Percentiles rank a stretch among this genome's conserved stretches.
These are phyloP conservation scores for Mystacornis crossleyi DNA, from an alignment of 2,113 vertebrate species.

Conservation along the genomic window DNA sequence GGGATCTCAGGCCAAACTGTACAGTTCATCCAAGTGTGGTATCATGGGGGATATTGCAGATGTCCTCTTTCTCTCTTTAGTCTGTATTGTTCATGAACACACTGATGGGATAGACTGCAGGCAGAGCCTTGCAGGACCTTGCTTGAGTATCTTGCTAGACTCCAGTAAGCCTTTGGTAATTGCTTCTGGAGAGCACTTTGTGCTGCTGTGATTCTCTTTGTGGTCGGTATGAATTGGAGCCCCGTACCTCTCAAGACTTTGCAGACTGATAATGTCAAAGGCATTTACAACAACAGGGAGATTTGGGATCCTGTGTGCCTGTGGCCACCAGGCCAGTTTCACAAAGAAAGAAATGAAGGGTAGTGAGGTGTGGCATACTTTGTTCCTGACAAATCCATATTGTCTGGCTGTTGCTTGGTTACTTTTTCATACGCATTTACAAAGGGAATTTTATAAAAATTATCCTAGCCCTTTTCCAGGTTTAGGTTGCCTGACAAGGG, in stretches of 20 bases:
- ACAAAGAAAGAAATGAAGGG: not conserved
- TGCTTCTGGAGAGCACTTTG: not conserved
- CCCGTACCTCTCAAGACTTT: not conserved
- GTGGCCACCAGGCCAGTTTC: not conserved
- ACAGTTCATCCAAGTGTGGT: not conserved
- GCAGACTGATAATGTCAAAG: not conserved
- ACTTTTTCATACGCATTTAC: not conserved
- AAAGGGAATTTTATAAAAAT: not conserved
- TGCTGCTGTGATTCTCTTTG: not conserved
- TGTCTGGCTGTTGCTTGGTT: not conserved
- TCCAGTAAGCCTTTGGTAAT: not conserved
- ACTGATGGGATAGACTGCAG: not conserved
- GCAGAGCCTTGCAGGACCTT: not conserved
- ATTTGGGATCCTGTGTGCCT: not conserved
- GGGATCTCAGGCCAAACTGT: not conserved
- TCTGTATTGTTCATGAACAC: not conserved
- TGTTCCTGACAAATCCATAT: not conserved
- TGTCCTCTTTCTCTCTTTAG: not conserved
- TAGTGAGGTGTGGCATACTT: not conserved
- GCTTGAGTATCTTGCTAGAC: not conserved
- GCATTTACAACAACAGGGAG: not conserved
- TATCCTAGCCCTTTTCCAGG: not conserved
- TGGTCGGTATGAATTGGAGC: not conserved
- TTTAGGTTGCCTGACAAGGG: not conserved
- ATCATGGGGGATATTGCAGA: not conserved